Evolutionary conservation across 2,113 vertebrate genomes (phyloP).

Genomic region (Odontophorus gujanensis): DNA sequence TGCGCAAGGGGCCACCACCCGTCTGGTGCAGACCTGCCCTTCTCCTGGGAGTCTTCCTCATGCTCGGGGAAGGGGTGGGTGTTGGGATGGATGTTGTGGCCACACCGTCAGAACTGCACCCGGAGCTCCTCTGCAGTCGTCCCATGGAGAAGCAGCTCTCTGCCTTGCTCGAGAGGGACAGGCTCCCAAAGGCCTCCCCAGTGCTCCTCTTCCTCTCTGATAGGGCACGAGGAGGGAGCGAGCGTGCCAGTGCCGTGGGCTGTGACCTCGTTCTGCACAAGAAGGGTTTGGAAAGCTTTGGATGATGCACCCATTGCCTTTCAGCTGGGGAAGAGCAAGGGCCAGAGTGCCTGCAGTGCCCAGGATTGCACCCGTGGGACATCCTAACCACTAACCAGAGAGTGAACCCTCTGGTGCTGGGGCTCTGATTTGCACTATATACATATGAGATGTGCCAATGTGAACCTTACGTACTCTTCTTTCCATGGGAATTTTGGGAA

Average conservation of each 20-base stretch:
- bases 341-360: background rate
- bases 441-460: background rate
- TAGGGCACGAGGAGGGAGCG: fast-evolving
- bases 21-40: background rate
- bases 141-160: background rate
- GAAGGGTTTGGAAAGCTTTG: background rate
- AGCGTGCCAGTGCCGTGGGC: fast-evolving
- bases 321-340: background rate
- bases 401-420: background rate
- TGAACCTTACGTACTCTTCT: background rate
- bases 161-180: background rate
- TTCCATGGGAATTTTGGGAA: background rate
- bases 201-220: background rate
- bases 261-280: fast-evolving
- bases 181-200: fast-evolving
- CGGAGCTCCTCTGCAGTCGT: background rate
- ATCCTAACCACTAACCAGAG: conserved; percentile 14
- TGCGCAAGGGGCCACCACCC: background rate
- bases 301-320: background rate
- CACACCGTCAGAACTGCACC: fast-evolving
- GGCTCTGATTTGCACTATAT: conserved; percentile 68
- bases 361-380: background rate
- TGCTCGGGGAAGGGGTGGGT: background rate
- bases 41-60: background rate
- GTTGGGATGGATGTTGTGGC: background rate